phyloP scores from a whole-genome alignment of 1,140 invertebrate species.

The Papilio aristodemus region DNA sequence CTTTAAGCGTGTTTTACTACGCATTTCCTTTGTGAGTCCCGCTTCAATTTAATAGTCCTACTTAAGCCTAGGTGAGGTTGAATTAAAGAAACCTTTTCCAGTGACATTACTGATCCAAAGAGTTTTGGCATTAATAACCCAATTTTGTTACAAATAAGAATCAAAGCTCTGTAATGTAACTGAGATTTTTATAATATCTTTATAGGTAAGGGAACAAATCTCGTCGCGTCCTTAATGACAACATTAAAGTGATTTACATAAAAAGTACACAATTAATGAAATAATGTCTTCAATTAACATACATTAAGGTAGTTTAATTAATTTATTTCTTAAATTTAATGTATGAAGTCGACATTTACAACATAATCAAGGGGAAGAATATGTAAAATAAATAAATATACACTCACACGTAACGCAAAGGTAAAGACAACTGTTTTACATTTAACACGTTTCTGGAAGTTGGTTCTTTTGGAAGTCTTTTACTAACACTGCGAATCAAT shows the following conservation, averaged over 20 bases:
- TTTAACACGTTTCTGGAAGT: too few species aligned
- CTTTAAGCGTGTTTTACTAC: slow-evolving; percentile 14
- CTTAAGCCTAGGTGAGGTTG: slow-evolving; percentile 21
- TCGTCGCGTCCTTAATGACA: neutral
- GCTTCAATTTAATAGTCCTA: slow-evolving; percentile 18
- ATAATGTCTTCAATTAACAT: neutral
- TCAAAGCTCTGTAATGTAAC: neutral
- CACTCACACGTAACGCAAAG: too few species aligned
- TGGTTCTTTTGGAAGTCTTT: too few species aligned
- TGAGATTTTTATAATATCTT: neutral
- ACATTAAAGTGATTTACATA: slow-evolving; percentile 14
- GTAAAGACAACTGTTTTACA: too few species aligned
- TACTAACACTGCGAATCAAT: too few species aligned
- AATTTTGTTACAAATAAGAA: neutral
- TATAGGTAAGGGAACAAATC: neutral
- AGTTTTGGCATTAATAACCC: neutral
- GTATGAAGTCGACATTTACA: too few species aligned
- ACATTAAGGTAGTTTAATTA: too few species aligned
- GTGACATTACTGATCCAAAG: slow-evolving; percentile 9
- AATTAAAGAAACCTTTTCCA: slow-evolving; percentile 17
- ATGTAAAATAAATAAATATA: too few species aligned
- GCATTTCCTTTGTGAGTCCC: slow-evolving; percentile 3
- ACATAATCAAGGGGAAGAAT: too few species aligned
- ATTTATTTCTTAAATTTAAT: too few species aligned
- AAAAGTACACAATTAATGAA: slow-evolving; percentile 1